Base-by-base conservation (phyloP, 2,113 vertebrate genomes). In the Brachypteracias leptosomus region DNA sequence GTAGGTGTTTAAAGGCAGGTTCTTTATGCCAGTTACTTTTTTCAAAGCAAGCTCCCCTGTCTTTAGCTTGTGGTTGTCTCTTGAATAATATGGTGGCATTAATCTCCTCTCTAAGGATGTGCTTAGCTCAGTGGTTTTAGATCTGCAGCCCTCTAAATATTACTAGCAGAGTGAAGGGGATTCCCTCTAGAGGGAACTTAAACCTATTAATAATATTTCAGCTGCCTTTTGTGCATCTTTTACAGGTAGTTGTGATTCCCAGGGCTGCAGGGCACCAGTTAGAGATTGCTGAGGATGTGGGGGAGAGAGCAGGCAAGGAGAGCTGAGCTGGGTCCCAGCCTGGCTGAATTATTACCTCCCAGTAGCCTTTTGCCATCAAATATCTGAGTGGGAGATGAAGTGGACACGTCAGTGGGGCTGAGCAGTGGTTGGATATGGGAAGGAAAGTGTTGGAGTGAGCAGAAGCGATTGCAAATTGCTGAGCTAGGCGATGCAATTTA, bases 71-170 rank as follows among this genome's bases (percentile, higher is more conserved):
- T 10, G 13, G 38, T 93, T 90, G 90, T 95, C 47, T 90, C 77
- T 80, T 88, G 59, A 89, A 88, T 90, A 89, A 92, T 78, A 38
- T 66, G 82, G 31, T 90, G 85, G 72, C 82, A 80, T 83, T 93
- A 92, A 87, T 93, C 81, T 95, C 36, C 44, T 85, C 76, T 95
- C 89, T 67, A 65, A 91, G 70, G 94, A 80, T 0, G 0, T 87
- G 94, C 92, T 97, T 95, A 90, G 86, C 70, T 92, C 86, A 51
- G 88, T 92, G 85, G 55, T 94, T 95, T 95, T 86, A 89, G 72
- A 89, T 86, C 86, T 91, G 49, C 78, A 94, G 71, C 75, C 92
- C 71, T 89, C 81, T 92, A 86, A 92, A 90, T 94, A 78, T 90
- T 81, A 44, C 76, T 61, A 75, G 31, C 2, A 1, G 73, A 92